A percentile compares a stretch with the other conserved stretches of the same genome.
Evolutionary conservation across 2,888 invertebrate genomes (phyloP).

Genomic region (Globia sparganii): DNA sequence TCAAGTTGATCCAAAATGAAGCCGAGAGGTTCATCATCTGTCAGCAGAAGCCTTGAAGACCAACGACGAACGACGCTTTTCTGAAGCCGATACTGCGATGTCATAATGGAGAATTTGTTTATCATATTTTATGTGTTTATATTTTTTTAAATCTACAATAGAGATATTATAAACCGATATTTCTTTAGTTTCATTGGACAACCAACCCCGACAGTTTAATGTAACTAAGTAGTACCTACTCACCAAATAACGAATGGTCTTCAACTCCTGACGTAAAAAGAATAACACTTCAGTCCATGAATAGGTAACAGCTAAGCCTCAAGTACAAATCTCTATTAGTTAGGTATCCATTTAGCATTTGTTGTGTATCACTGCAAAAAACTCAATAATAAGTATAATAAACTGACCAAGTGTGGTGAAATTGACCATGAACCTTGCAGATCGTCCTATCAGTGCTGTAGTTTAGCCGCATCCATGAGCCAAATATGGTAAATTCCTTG

Average conservation of each 20-base stretch:
- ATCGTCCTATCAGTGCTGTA: background rate
- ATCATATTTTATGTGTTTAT: conserved; percentile 16
- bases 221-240: background rate
- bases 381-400: background rate
- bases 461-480: background rate
- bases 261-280: background rate
- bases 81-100: conserved; percentile 19
- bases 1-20: conserved; percentile 85
- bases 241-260: background rate
- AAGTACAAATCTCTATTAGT: background rate
- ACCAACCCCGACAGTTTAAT: background rate
- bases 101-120: conserved; percentile 26
- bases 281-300: background rate
- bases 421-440: background rate
- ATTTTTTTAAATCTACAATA: conserved; percentile 44
- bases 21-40: conserved; percentile 85
- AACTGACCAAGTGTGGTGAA: background rate
- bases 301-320: background rate
- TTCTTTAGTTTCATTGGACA: conserved; percentile 7
- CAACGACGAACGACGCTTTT: background rate
- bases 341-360: background rate
- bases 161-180: conserved; percentile 10
- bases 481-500: conserved; percentile 23
- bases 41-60: conserved; percentile 82
- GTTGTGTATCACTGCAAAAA: conserved; percentile 7